These are phyloP conservation scores for Dendropsophus ebraccatus DNA, from an alignment of 2,113 vertebrate genomes.

Conservation along the genomic window DNA sequence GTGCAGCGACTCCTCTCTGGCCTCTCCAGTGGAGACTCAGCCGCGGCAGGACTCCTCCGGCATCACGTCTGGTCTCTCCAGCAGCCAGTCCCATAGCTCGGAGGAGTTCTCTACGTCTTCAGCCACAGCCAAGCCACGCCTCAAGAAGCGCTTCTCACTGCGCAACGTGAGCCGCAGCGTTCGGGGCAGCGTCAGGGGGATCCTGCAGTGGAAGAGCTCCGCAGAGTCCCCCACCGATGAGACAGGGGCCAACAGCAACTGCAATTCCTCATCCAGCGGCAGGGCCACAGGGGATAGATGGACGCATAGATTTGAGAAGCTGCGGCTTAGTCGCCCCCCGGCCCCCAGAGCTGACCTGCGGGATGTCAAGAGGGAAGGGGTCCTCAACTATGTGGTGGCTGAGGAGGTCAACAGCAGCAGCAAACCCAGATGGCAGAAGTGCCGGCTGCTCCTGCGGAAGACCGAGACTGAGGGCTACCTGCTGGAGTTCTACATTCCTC, in stretches of 20 bases:
- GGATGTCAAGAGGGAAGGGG: slow-evolving; percentile 69
- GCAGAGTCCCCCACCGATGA: slow-evolving; percentile 74
- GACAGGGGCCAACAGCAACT: slow-evolving; percentile 83
- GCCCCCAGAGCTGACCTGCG: slow-evolving; percentile 54
- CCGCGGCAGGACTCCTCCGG: slow-evolving; percentile 42
- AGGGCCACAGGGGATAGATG: slow-evolving; percentile 81
- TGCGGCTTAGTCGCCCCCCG: slow-evolving; percentile 76
- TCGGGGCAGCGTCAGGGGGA: slow-evolving; percentile 85
- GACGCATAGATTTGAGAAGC: slow-evolving; percentile 87
- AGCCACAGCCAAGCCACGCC: slow-evolving; percentile 80
- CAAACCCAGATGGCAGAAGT: slow-evolving; percentile 82
- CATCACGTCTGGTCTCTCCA: slow-evolving; percentile 63
- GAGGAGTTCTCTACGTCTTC: slow-evolving; percentile 75
- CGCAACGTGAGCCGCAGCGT: slow-evolving; percentile 87
- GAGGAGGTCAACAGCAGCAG: slow-evolving; percentile 68
- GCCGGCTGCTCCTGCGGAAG: slow-evolving; percentile 83
- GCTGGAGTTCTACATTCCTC: slow-evolving; percentile 90
- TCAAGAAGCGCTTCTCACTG: slow-evolving; percentile 89
- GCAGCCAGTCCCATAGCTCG: slow-evolving; percentile 71
- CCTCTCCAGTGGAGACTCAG: slow-evolving; percentile 68
- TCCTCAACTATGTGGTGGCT: slow-evolving; percentile 73
- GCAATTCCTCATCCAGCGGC: slow-evolving; percentile 72
- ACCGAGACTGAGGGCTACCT: slow-evolving; percentile 81
- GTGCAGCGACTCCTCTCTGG: slow-evolving; percentile 67
- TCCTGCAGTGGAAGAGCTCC: slow-evolving; percentile 87